Evolutionary conservation across 2,797 vertebrate species (phyloP), one percentile per base, ranked within the genome.

Genomic region (Eulemur coronatus): DNA sequence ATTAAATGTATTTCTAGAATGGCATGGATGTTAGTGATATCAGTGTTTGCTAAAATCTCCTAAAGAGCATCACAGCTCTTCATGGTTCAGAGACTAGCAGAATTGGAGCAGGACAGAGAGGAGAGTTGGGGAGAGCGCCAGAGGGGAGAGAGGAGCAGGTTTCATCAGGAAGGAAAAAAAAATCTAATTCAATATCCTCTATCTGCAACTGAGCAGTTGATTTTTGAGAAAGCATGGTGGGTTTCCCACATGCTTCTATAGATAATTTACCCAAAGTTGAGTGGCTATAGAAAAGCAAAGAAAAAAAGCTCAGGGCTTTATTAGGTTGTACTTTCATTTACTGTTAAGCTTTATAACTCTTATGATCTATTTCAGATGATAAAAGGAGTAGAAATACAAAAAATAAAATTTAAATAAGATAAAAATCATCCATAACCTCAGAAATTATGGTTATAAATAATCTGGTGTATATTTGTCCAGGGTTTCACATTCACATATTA

Each of bases 51-150:
- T 63, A 33, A 55, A 52, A 67, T 97, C 95, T 95, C 84, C 88
- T 95, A 92, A 91, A 89, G 70, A 95, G 76, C 46, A 41, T 86
- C 93, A 15, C 79, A 57, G 72, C 89, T 92, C 84, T 96, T 93
- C 97, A 96, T 95, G 93, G 94, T 94, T 93, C 96, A 93, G 65
- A 97, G 94, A 84, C 73, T 30, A 65, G 82, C 96, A 75, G 94
- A 93, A 97, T 97, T 97, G 81, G 89, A 94, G 65, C 26, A 52
- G 84, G 38, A 92, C 35, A 43, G 79, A 95, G 38, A 86, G 63
- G 50, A 91, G 84, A 93, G 65, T 88, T 63, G 70, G 67, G 2
- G 55, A 55, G 65, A 78, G 20, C 72, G 52, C 57, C 75, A 80
- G 76, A 87, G 67, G 67, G 35, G 80, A 91, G 73, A 69, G 28